Base-by-base conservation (phyloP, 2,113 vertebrate species). In the Motacilla alba region DNA sequence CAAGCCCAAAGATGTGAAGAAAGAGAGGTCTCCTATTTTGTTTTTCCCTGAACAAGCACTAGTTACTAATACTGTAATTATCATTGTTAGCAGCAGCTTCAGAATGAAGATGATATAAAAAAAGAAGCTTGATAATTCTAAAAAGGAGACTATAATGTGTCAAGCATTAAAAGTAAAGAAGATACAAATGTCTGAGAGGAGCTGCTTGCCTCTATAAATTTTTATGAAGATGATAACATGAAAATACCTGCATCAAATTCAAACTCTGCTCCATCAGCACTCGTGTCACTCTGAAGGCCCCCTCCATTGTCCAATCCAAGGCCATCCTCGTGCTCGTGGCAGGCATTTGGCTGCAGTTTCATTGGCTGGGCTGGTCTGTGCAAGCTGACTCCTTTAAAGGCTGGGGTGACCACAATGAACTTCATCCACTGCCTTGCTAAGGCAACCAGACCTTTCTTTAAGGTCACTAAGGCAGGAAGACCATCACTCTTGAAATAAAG, bases 391-490 rank as follows among this genome's bases (percentile, higher is more conserved):
- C 99, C 99, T 96, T 99, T 99, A 93, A 99, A 99, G 63, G 99
- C 98, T 79, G 99, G 99, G 21, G 99, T 99, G 47, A 99, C 99
- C 73, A 99, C 99, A 44, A 99, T 99, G 95, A 99, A 99, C 96
- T 99, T 99, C 99, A 99, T 99, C 99, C 99, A 99, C 23, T 99
- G 99, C 70, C 99, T 98, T 37, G 99, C 99, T 96, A 99, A 95
- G 53, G 99, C 99, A 76, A 99, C 99, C 27, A 99, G 98, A 44
- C 99, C 99, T 94, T 99, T 99, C 95, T 99, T 99, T 64, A 99
- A 98, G 31, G 99, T 99, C 43, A 99, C 99, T 78, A 99, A 96
- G 9, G 99, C 99, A 70, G 99, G 99, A 85, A 99, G 99, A 2
- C 99, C 99, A 85, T 99, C 99, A 53, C 99, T 99, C 99, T 99